A percentile compares a stretch with the other conserved stretches of the same genome.
Conservation (phyloP, 1,140 invertebrate species). For the Stenopsyche tienmushanensis region DNA sequence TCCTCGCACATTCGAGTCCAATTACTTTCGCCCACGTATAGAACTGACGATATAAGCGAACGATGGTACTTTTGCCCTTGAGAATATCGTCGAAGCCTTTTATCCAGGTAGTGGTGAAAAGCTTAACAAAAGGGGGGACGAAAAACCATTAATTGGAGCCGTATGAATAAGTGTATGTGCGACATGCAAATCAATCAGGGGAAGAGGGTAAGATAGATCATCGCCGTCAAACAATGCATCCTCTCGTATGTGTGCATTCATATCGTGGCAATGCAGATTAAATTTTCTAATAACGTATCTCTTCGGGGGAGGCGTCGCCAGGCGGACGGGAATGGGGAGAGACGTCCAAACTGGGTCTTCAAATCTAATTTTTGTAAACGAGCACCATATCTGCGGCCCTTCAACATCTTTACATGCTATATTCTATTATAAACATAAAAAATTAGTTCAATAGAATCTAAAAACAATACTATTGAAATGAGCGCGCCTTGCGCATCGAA, state of each 20-base stretch:
- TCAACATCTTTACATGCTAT: no score
- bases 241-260: neutral
- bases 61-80: conserved; percentile 18
- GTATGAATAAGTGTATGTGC: conserved; percentile 30
- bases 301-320: neutral
- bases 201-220: conserved; percentile 22
- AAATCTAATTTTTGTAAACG: no score
- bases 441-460: no score
- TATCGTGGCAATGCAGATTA: no score
- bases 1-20: no score
- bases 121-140: conserved; percentile 25
- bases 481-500: no score
- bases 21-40: no score
- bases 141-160: conserved; percentile 31
- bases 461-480: no score
- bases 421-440: no score
- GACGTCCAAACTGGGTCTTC: neutral
- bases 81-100: conserved; percentile 13
- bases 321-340: neutral
- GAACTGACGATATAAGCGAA: no score
- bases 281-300: no score
- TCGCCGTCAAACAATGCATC: neutral
- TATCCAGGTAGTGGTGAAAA: conserved; percentile 20
- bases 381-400: no score
- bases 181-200: conserved; percentile 31